These are phyloP conservation scores for Tupaia tana DNA, from an alignment of 2,113 vertebrate species.

Conservation along the genomic window DNA sequence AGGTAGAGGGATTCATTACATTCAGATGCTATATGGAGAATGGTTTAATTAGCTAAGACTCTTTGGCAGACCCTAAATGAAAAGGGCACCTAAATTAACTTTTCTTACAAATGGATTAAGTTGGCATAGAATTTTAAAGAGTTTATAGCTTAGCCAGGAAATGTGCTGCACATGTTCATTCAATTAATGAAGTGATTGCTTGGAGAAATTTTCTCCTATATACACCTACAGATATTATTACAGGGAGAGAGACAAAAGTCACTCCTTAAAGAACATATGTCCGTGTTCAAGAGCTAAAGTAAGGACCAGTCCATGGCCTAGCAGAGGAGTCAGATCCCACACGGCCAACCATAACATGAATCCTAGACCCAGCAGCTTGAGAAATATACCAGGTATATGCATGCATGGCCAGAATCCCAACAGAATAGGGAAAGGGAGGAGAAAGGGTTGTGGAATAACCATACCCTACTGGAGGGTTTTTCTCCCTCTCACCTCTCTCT, in stretches of 20 bases:
- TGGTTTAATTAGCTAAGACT: background rate
- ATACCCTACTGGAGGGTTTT: too few species aligned
- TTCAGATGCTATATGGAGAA: background rate
- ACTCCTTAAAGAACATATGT: background rate
- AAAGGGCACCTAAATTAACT: background rate
- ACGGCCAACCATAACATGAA: too few species aligned
- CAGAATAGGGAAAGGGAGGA: too few species aligned
- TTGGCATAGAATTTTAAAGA: background rate
- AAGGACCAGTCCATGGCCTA: too few species aligned
- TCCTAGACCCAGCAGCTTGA: too few species aligned
- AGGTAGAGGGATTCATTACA: background rate
- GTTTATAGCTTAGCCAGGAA: background rate
- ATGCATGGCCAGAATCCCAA: too few species aligned
- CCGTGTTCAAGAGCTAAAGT: background rate
- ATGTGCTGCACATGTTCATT: background rate
- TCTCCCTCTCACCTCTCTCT: too few species aligned
- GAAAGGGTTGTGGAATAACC: too few species aligned
- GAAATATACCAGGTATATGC: too few species aligned
- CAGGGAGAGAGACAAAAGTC: background rate
- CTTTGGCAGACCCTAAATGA: background rate
- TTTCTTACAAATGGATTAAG: background rate
- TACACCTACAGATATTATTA: background rate
- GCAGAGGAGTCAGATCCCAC: too few species aligned
- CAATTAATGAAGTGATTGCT: background rate
- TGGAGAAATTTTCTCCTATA: background rate